phyloP scores from a whole-genome alignment of 1,140 invertebrate species.

The Drosophila kanapiae region DNA sequence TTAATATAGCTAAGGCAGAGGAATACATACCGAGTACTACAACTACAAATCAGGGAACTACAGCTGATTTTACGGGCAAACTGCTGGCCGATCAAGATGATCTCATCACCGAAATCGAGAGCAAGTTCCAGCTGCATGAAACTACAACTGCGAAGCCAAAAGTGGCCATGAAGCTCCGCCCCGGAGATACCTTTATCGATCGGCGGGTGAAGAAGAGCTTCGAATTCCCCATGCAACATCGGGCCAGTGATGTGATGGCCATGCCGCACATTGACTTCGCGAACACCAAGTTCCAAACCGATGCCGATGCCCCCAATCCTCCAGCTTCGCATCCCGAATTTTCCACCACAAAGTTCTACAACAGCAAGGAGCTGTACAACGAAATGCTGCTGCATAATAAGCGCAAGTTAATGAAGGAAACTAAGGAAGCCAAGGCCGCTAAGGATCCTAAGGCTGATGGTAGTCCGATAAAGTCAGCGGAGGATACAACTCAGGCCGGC shows the following conservation, averaged over 20 bases:
- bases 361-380: constrained; percentile 84
- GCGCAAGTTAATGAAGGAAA: constrained; percentile 76
- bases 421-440: constrained; percentile 6
- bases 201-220: constrained; percentile 83
- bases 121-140: constrained; percentile 79
- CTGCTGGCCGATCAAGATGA: constrained; percentile 79
- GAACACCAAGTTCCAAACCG: constrained; percentile 82
- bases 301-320: constrained; percentile 23
- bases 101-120: constrained; percentile 81
- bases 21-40: constrained; percentile 1
- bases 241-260: constrained; percentile 71
- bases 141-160: constrained; percentile 35
- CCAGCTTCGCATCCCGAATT: constrained; percentile 75
- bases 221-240: constrained; percentile 73
- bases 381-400: constrained; percentile 82
- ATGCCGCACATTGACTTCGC: constrained; percentile 79
- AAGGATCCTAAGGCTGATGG: constrained; percentile 15
- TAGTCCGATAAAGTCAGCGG: constrained; percentile 71
- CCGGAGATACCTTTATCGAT: constrained; percentile 71
- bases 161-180: constrained; percentile 5
- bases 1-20: constrained; percentile 4
- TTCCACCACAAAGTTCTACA: constrained; percentile 85
- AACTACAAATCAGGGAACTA: constrained; percentile 28
- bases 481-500: constrained; percentile 40
- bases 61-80: constrained; percentile 77